Conservation (phyloP, 2,888 invertebrate genomes). For the Sesia bembeciformis region DNA sequence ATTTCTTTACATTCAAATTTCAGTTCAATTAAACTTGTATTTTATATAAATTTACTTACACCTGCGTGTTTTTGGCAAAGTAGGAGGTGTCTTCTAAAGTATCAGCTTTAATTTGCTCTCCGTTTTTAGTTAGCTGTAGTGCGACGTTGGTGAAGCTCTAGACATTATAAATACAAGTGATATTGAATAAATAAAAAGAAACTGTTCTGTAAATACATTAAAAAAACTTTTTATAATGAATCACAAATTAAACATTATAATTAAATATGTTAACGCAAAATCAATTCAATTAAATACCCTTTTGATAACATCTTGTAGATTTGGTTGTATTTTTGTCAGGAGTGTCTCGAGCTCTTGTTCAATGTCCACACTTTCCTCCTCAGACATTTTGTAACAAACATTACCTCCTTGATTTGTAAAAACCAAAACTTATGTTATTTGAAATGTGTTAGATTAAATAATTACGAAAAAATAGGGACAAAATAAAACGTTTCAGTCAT, state of each 20-base stretch:
- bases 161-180: slow-evolving; percentile 12
- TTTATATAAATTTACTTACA: slow-evolving; percentile 50
- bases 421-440: slow-evolving; percentile 6
- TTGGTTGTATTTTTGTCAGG: slow-evolving; percentile 65
- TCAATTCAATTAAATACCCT: slow-evolving; percentile 40
- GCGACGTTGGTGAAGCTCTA: slow-evolving; percentile 77
- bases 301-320: slow-evolving; percentile 75
- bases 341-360: slow-evolving; percentile 64
- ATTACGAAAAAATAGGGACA: too few relatives aligned
- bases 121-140: slow-evolving; percentile 63
- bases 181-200: not conserved
- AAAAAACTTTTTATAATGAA: not conserved
- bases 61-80: slow-evolving; percentile 72
- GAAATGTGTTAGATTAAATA: too few relatives aligned
- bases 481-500: too few relatives aligned
- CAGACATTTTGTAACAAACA: slow-evolving; percentile 41
- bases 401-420: slow-evolving; percentile 17
- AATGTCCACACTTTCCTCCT: slow-evolving; percentile 54
- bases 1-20: too few relatives aligned
- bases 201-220: too few relatives aligned
- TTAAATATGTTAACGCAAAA: slow-evolving; percentile 22
- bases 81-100: slow-evolving; percentile 68
- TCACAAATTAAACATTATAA: not conserved
- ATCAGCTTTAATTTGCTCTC: slow-evolving; percentile 58
- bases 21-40: too few relatives aligned